Evolutionary conservation across 2,113 vertebrate species (phyloP), one percentile per base, ranked within the genome.

Genomic region (Rutilus rutilus): DNA sequence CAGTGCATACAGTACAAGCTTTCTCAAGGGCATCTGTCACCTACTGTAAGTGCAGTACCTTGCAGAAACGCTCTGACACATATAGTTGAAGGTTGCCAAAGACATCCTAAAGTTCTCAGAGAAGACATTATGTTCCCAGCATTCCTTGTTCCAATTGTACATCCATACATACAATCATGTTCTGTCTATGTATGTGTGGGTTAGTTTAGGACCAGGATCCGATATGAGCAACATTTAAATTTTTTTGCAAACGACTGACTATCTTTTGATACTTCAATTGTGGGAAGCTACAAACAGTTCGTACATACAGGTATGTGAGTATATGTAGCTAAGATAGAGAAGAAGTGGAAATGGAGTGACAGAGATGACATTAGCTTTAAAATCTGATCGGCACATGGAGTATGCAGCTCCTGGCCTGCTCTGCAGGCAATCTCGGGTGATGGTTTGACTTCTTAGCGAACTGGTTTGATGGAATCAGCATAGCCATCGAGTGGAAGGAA

Each of bases 371-470:
- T 80, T 42, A 80, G n/a, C 14, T 80, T 80, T 80, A 42, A 5
- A 80, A 64, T 45, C 78, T 45, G 78, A 64, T 62, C 14, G 23
- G 62, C 36, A 80, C 57, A 80, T 60, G 59, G 57, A 27, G 39
- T 47, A 30, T 76, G 47, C 47, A 77, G 45, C 74, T 42, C 23
- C 39, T 77, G 25, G 25, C 10, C 47, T 14, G 45, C 74, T 59
- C 47, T 76, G 71, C 39, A 84, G 82, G 82, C 45, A 30, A 84
- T 75, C 59, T 84, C 54, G 27, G 73, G 59, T 33, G 84, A 85
- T 54, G 62, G 42, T 57, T 67, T 77, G 52, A 67, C 39, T 65
- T 67, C 75, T 17, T 47, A 67, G 59, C 21, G 47, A 27, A 36
- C 30, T 36, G 30, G 54, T 39, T 59, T 65, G 45, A 85, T 85